Percentiles rank a stretch among this genome's conserved stretches.
Evolutionary conservation across 2,113 vertebrate genomes (phyloP).

Genomic region (Shinisaurus crocodilurus): DNA sequence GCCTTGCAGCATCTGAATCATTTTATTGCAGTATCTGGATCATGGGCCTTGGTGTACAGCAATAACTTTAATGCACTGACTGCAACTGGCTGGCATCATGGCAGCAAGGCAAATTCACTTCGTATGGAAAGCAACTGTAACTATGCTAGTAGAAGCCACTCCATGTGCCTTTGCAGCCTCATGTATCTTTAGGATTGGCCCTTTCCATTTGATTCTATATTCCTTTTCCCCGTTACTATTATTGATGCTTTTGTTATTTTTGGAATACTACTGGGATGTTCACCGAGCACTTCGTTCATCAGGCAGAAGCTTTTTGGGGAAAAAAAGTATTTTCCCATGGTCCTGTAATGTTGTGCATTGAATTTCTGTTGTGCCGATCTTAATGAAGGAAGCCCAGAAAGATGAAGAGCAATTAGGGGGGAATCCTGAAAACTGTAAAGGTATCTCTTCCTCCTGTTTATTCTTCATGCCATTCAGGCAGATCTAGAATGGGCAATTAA

Average conservation of each 20-base stretch:
- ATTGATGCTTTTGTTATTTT: conserved; percentile 4
- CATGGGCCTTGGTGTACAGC: background rate
- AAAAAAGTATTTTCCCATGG: conserved; percentile 32
- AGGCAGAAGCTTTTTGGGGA: background rate
- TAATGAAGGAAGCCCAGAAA: conserved; percentile 45
- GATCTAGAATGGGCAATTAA: conserved; percentile 27
- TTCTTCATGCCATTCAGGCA: conserved; percentile 2
- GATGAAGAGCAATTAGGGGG: conserved; percentile 50
- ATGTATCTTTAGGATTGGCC: background rate
- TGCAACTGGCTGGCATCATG: background rate
- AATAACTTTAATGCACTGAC: background rate
- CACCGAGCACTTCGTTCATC: too few species aligned
- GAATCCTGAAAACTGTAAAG: conserved; percentile 7
- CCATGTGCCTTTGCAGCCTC: background rate
- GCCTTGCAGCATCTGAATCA: too few species aligned
- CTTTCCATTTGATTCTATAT: background rate
- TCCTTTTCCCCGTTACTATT: background rate
- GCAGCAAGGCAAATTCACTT: background rate
- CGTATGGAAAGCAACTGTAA: background rate
- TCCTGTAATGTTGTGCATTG: conserved; percentile 24
- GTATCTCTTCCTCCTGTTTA: conserved; percentile 39
- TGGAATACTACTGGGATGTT: too few species aligned
- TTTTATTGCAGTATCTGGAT: too few species aligned
- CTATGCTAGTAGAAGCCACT: background rate
- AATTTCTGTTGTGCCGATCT: conserved; percentile 24